Conservation (phyloP, 1,140 invertebrate genomes). For the Anthonomus grandis region DNA sequence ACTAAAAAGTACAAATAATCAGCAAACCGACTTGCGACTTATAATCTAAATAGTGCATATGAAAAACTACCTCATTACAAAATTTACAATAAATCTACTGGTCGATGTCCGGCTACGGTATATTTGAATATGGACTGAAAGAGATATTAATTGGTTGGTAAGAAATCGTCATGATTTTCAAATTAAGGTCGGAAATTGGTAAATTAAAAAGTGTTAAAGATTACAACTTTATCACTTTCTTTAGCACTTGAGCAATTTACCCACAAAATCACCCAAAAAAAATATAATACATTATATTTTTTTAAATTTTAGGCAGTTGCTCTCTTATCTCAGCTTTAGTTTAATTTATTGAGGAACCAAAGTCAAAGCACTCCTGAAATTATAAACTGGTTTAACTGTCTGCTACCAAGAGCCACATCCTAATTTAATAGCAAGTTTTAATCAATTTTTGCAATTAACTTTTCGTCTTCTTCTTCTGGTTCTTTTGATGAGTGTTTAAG, state of each 20-base stretch:
- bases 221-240: background rate
- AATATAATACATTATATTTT: too few species aligned
- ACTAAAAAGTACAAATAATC: slow-evolving; percentile 21
- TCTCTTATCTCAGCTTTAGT: too few species aligned
- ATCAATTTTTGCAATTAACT: too few species aligned
- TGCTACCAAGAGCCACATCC: too few species aligned
- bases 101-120: slow-evolving; percentile 6
- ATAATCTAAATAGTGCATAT: slow-evolving; percentile 7
- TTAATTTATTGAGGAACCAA: too few species aligned
- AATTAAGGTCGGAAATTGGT: background rate
- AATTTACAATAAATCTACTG: slow-evolving; percentile 35
- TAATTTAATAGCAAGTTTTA: too few species aligned
- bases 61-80: slow-evolving; percentile 35
- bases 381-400: too few species aligned
- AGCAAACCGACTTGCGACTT: slow-evolving; percentile 7
- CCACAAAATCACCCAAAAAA: background rate
- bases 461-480: too few species aligned
- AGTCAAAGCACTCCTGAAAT: too few species aligned
- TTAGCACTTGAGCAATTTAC: background rate
- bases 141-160: background rate
- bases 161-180: background rate
- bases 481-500: too few species aligned
- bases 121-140: background rate
- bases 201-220: background rate
- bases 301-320: too few species aligned